phyloP scores from a whole-genome alignment of 1,140 invertebrate species.

The Telenomus remus region DNA sequence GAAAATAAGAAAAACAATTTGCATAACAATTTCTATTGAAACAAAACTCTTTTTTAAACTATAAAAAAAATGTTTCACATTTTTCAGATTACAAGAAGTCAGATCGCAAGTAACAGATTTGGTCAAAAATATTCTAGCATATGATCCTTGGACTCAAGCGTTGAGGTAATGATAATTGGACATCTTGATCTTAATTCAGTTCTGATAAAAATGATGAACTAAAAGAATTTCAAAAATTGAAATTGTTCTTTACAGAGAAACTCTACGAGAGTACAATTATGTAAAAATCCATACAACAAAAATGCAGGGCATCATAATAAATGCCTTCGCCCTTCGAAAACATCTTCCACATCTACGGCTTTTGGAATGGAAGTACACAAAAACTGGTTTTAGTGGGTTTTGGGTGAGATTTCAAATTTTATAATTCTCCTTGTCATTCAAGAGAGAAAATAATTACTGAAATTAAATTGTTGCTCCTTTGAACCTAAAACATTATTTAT shows the following conservation, averaged over 20 bases:
- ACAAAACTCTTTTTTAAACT: too few relatives aligned
- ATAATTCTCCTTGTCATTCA: background rate
- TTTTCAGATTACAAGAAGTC: constrained; percentile 89
- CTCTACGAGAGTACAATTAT: constrained; percentile 82
- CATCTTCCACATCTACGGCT: constrained; percentile 87
- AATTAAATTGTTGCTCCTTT: background rate
- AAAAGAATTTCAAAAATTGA: background rate
- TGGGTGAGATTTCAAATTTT: constrained; percentile 78
- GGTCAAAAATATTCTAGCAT: constrained; percentile 85
- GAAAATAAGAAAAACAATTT: too few relatives aligned
- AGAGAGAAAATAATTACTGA: background rate
- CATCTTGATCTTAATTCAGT: too few relatives aligned
- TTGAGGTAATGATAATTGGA: constrained; percentile 73
- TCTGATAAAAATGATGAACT: too few relatives aligned
- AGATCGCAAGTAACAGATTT: constrained; percentile 91
- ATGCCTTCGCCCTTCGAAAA: constrained; percentile 84
- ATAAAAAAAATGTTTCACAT: constrained; percentile 12
- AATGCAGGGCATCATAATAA: constrained; percentile 86
- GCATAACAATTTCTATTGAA: too few relatives aligned
- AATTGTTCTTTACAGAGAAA: constrained; percentile 75
- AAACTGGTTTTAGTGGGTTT: constrained; percentile 91
- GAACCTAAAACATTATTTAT: constrained; percentile 5
- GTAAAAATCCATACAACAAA: constrained; percentile 86
- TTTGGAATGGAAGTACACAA: constrained; percentile 89
- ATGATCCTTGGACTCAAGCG: constrained; percentile 88